Evolutionary conservation across 2,888 invertebrate genomes (phyloP).

Genomic region (Apocheima hispidaria): DNA sequence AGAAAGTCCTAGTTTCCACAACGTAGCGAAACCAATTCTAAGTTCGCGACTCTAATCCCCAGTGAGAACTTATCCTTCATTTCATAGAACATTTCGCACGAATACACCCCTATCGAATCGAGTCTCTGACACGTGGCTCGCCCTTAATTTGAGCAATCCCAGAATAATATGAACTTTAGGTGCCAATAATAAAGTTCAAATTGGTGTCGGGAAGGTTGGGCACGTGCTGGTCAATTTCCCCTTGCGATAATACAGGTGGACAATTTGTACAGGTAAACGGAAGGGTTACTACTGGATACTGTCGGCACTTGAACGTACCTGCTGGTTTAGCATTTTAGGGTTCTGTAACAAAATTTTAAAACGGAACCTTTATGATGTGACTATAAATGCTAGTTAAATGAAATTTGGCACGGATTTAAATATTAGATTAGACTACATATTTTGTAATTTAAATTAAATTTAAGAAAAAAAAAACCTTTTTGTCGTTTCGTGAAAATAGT

Average conservation of each 20-base stretch:
- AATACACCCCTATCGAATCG: slow-evolving; percentile 64
- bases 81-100: slow-evolving; percentile 70
- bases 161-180: slow-evolving; percentile 46
- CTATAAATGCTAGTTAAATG: too few relatives aligned
- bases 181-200: slow-evolving; percentile 38
- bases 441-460: too few relatives aligned
- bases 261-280: slow-evolving; percentile 34
- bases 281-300: slow-evolving; percentile 43
- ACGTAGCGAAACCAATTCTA: slow-evolving; percentile 41
- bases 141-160: slow-evolving; percentile 32
- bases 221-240: slow-evolving; percentile 72
- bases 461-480: too few relatives aligned
- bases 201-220: slow-evolving; percentile 37
- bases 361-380: too few relatives aligned
- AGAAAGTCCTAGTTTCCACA: slow-evolving; percentile 28
- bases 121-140: slow-evolving; percentile 56
- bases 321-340: background rate
- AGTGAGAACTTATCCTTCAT: slow-evolving; percentile 68
- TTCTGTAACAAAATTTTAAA: background rate
- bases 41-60: slow-evolving; percentile 50
- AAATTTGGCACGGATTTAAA: too few relatives aligned
- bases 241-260: slow-evolving; percentile 44
- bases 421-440: too few relatives aligned
- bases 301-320: slow-evolving; percentile 34
- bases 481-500: too few relatives aligned